Conservation (phyloP, 2,888 invertebrate species). For the Tanytarsus gracilentus region DNA sequence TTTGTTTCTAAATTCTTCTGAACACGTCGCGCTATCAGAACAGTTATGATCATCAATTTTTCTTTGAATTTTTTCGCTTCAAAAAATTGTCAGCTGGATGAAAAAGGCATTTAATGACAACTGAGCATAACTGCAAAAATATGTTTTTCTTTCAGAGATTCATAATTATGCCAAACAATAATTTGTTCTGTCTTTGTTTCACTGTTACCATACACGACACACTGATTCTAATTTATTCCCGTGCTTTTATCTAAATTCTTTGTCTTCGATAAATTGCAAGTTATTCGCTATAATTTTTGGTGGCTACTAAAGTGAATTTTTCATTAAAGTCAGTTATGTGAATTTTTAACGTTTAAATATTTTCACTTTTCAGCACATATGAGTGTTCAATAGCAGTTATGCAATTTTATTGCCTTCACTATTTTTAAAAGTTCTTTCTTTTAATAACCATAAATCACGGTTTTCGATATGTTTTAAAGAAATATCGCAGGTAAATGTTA, state of each 20-base stretch:
- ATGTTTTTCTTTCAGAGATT: background rate
- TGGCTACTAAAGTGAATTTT: too few species aligned
- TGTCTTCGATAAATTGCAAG: too few species aligned
- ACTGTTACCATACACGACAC: too few species aligned
- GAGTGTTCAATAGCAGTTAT: background rate
- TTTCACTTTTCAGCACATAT: conserved; percentile 3
- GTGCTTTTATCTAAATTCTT: too few species aligned
- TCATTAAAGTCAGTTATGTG: background rate
- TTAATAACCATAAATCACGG: too few species aligned
- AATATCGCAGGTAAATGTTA: too few species aligned
- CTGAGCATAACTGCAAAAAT: conserved; percentile 5
- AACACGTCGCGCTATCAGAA: conserved; percentile 9
- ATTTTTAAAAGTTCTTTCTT: too few species aligned
- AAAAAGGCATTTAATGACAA: conserved; percentile 7
- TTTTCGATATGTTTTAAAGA: too few species aligned
- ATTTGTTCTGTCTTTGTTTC: too few species aligned
- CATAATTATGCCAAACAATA: background rate
- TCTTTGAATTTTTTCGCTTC: background rate
- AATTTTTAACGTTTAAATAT: background rate
- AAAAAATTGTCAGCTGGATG: conserved; percentile 17
- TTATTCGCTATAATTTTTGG: too few species aligned
- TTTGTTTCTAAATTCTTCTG: conserved; percentile 12
- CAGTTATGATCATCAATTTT: conserved; percentile 25
- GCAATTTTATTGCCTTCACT: too few species aligned
- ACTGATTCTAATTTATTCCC: too few species aligned